phyloP scores from a whole-genome alignment of 2,113 vertebrate species.

The Cryptotis parvus region DNA sequence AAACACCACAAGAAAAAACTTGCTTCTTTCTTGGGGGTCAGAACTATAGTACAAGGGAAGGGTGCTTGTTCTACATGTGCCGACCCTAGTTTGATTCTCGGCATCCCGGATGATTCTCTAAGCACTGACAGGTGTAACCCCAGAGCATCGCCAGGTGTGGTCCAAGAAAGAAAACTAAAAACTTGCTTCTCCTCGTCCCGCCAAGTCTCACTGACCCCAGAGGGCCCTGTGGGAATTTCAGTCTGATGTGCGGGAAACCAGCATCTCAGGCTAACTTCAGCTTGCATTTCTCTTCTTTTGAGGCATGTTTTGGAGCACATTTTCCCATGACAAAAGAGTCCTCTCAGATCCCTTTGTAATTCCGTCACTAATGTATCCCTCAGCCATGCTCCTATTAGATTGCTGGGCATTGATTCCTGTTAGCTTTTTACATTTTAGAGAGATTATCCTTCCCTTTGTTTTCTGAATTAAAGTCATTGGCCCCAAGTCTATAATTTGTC shows the following conservation, averaged over 20 bases:
- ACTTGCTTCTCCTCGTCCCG: not conserved
- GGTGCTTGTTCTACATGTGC: too few species aligned
- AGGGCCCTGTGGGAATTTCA: not conserved
- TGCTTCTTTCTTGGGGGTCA: not conserved
- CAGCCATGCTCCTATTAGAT: conserved; percentile 10
- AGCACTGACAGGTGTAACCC: too few species aligned
- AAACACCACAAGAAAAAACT: not conserved
- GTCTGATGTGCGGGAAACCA: not conserved
- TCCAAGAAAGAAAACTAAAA: too few species aligned
- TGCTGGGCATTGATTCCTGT: not conserved
- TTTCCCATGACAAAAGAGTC: conserved; percentile 19
- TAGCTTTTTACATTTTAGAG: conserved; percentile 24
- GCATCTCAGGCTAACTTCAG: not conserved
- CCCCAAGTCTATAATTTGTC: conserved; percentile 36
- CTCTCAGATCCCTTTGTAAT: not conserved
- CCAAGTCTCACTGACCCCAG: not conserved
- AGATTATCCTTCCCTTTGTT: not conserved
- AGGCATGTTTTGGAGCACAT: not conserved
- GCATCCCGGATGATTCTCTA: too few species aligned
- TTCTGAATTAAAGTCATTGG: conserved; percentile 22
- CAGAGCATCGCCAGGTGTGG: too few species aligned
- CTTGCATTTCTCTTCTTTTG: conserved; percentile 46
- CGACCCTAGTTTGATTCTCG: too few species aligned
- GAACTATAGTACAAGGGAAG: too few species aligned
- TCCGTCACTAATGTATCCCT: conserved; percentile 12